A percentile compares a stretch with the other conserved stretches of the same genome.
These are phyloP conservation scores for Chelonia mydas DNA, from an alignment of 2,797 vertebrate genomes.

Conservation along the genomic window DNA sequence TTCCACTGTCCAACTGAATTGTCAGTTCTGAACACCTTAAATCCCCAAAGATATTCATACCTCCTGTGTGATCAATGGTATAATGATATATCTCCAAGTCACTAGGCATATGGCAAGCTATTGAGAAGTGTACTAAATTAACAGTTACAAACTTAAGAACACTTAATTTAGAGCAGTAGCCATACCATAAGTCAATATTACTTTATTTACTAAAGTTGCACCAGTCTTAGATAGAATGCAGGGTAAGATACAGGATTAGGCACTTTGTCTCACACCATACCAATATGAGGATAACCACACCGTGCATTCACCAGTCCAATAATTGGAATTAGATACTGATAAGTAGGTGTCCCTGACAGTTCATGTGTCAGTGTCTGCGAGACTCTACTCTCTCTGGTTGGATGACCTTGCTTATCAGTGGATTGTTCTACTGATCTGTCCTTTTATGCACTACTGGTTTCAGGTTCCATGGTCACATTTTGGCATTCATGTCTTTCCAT, in stretches of 20 bases:
- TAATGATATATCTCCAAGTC: background rate
- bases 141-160: background rate
- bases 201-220: background rate
- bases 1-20: background rate
- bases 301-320: background rate
- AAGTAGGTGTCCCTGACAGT: background rate
- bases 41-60: background rate
- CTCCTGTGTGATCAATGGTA: background rate
- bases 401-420: background rate
- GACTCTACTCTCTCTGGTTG: background rate
- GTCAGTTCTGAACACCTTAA: background rate
- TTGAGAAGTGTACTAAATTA: background rate
- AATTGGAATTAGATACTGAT: background rate
- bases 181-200: background rate
- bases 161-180: background rate
- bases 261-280: background rate
- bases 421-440: background rate
- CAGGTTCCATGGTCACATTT: background rate
- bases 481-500: background rate
- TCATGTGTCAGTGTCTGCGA: too few species aligned
- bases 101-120: background rate
- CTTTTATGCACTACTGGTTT: background rate
- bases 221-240: background rate
- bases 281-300: background rate
- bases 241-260: background rate